Percentiles rank a stretch among this genome's conserved stretches.
phyloP scores from a whole-genome alignment of 2,888 invertebrate species.

The Lagria hirta region DNA sequence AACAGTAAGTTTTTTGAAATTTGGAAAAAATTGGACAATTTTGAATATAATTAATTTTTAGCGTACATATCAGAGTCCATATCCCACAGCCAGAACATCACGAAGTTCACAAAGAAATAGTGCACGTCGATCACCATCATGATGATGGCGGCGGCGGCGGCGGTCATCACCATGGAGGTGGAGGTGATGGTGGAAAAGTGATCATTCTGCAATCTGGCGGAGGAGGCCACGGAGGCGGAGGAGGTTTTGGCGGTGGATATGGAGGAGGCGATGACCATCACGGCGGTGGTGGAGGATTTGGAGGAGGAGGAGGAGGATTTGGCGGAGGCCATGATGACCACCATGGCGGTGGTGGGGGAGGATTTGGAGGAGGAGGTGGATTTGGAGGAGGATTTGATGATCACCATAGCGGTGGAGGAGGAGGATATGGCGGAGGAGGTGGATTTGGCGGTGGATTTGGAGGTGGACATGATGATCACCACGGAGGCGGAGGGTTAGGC shows the following conservation, averaged over 20 bases:
- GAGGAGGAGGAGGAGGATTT: slow-evolving; percentile 11
- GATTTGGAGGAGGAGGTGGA: slow-evolving; percentile 16
- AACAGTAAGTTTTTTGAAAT: slow-evolving; percentile 21
- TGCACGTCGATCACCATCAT: slow-evolving; percentile 12
- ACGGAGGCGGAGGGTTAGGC: slow-evolving; percentile 51
- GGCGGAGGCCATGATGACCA: slow-evolving; percentile 8
- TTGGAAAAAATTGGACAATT: too few relatives aligned
- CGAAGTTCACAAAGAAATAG: slow-evolving; percentile 7
- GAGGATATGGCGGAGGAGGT: slow-evolving; percentile 55
- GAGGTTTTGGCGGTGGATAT: slow-evolving; percentile 12
- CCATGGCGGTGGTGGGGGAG: slow-evolving; percentile 6
- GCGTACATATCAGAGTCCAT: slow-evolving; percentile 24
- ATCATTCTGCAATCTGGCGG: slow-evolving; percentile 10
- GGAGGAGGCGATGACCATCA: slow-evolving; percentile 15
- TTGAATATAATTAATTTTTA: too few relatives aligned
- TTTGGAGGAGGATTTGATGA: slow-evolving; percentile 34
- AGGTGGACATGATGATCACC: slow-evolving; percentile 35
- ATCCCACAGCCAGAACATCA: slow-evolving; percentile 16
- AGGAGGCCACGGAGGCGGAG: slow-evolving; percentile 19
- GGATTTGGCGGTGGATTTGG: slow-evolving; percentile 50
- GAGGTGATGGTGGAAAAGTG: slow-evolving; percentile 15
- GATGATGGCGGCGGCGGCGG: slow-evolving; percentile 17
- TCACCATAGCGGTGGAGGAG: slow-evolving; percentile 49
- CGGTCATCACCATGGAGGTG: slow-evolving; percentile 26
- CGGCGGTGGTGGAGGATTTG: slow-evolving; percentile 5